Base-by-base conservation (phyloP, 2,113 vertebrate species). In the Romanogobio albipinnatus region DNA sequence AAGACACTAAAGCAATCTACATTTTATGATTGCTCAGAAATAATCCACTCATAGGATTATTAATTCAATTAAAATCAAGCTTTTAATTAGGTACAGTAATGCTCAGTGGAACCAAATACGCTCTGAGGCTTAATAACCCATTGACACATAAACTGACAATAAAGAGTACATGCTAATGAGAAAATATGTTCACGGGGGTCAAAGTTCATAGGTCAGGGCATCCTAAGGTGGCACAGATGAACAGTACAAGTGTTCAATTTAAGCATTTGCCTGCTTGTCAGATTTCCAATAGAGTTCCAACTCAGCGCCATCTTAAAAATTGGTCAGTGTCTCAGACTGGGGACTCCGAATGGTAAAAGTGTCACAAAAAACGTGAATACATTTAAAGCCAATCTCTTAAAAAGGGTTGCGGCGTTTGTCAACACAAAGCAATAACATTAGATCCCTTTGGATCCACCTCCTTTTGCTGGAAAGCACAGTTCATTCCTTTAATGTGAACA, bases 361-460 rank as follows among this genome's bases (percentile, higher is more conserved):
- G 64, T 83, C 75, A 17, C 86, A 39, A 66, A 70, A 58, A 71
- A 58, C 10, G 8, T 47, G 36, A 85, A 73, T 76, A 36, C 49
- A 19, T 84, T 86, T 86, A 82, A 75, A 84, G 33, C 43, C 78
- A 86, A 90, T 87, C 51, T 82, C 82, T 86, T 84, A 88, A 73
- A 86, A 81, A 61, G 76, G 56, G 33, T 45, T 22, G 13, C 43
- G 26, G 58, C 49, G 56, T 86, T 47, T 49, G 70, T 66, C 19
- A 64, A 76, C 71, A 51, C 53, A 79, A 84, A 56, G 36, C 59
- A 86, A 84, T 82, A 77, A 47, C 78, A 78, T 76, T 49, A 56
- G 29, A 49, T 71, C 49, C 9, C 24, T 56, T 53, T 71, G 68
- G 77, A 70, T 61, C 53, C 64, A 73, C 71, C 66, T 45, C 19